Evolutionary conservation across 2,113 vertebrate species (phyloP).

Genomic region (Pandion haliaetus): DNA sequence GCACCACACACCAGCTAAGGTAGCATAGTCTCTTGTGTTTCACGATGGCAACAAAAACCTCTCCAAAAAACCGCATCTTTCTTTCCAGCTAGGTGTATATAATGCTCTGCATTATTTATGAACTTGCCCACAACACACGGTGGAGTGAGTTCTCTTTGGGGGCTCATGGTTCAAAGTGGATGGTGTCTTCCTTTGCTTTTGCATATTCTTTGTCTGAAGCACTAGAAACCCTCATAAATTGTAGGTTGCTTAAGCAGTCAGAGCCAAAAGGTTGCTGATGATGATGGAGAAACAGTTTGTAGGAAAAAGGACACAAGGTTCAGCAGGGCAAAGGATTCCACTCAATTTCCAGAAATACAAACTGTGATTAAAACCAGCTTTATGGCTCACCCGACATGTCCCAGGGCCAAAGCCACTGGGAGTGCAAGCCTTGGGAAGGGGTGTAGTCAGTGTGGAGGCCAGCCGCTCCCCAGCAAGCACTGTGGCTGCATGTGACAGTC

Average conservation of each 20-base stretch:
- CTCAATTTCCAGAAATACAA: slow-evolving; percentile 12
- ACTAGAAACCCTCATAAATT: neutral
- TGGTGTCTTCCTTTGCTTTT: neutral
- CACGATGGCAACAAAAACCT: neutral
- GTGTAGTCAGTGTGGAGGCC: fast-evolving
- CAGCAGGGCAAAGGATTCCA: neutral
- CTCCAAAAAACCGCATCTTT: neutral
- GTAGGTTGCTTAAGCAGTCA: neutral
- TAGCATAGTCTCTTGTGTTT: neutral
- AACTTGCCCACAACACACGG: neutral
- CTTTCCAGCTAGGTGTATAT: neutral
- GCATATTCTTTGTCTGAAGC: neutral
- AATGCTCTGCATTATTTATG: neutral
- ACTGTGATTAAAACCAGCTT: neutral
- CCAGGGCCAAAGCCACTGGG: neutral
- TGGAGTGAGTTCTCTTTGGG: neutral
- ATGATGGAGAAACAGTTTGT: neutral
- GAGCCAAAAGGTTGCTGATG: neutral
- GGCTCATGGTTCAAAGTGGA: neutral
- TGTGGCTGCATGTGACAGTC: neutral
- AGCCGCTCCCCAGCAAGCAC: neutral
- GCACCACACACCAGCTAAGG: neutral
- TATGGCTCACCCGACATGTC: neutral
- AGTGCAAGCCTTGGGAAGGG: neutral
- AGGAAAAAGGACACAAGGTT: neutral